Base-by-base conservation (phyloP, 2,113 vertebrate species). In the Bostrychus sinensis region DNA sequence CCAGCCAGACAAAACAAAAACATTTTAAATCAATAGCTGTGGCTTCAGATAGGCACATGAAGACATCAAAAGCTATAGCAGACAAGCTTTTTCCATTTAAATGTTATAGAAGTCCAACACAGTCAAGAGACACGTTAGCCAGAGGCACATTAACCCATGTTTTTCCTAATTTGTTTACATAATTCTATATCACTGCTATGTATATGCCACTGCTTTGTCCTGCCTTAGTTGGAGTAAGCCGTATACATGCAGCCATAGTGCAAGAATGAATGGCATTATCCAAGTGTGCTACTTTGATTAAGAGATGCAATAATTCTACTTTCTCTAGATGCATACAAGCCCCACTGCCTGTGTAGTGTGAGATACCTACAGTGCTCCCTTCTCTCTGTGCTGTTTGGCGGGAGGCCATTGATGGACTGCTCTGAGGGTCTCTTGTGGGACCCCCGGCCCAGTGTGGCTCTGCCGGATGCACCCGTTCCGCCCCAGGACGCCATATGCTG, bases 401-500 rank as follows among this genome's bases (percentile, higher is more conserved):
- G 85, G 70, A 85, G 85, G 42, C 82, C 81, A 17, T 68, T 82
- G 63, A 86, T 81, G 54, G 78, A 57, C 57, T 73, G 67, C 41
- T 90, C 90, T 56, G 84, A 65, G 74, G 86, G 69, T 72, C 85
- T 86, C 72, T 87, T 89, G 82, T 87, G 88, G 46, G 85, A 66
- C 32, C 85, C 79, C 30, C 87, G 83, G 20, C 77, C 71, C 77
- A 91, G 73, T 28, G 89, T 89, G 73, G 82, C 85, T 81, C 84
- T 87, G 80, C 72, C 78, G 60, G 83, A 82, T 58, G 88, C 56
- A 37, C 88, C 45, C 1, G 86, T 80, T 66, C 85, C 83, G 41
- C 83, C 85, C 91, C 90, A 92, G 72, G 89, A 84, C 41, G 85
- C 86, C 86, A 90, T 83, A 79, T 92, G 90, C 71, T 92, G 90